phyloP scores from a whole-genome alignment of 2,888 invertebrate species.

The Chymomyza amoena region DNA sequence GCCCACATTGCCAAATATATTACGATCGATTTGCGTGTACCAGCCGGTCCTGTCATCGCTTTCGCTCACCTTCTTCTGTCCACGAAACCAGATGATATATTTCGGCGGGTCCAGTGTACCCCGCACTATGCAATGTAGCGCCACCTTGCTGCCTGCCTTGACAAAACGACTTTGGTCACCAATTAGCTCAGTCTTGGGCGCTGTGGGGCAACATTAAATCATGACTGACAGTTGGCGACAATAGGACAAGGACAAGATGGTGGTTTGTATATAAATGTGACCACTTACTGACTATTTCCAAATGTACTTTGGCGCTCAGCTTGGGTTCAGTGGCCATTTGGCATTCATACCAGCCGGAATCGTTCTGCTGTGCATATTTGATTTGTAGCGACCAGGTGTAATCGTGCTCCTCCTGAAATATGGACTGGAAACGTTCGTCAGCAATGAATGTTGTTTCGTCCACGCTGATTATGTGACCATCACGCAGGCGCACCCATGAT shows the following conservation, averaged over 20 bases:
- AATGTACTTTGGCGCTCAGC: conserved; percentile 93
- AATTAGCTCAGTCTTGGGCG: conserved; percentile 93
- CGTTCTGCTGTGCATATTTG: conserved; percentile 91
- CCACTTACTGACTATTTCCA: conserved; percentile 92
- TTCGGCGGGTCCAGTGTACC: conserved; percentile 93
- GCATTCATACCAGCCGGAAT: conserved; percentile 94
- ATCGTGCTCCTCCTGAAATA: conserved; percentile 87
- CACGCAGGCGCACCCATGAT: conserved; percentile 92
- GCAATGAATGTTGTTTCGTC: conserved; percentile 91
- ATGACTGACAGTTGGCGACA: not conserved
- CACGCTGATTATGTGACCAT: conserved; percentile 93
- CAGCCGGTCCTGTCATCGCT: conserved; percentile 75
- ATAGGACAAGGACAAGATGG: not conserved
- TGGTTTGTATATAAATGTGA: not conserved
- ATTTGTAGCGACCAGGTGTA: conserved; percentile 92
- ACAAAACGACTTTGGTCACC: conserved; percentile 94
- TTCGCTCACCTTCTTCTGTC: conserved; percentile 75
- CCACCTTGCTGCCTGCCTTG: conserved; percentile 92
- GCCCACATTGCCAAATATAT: conserved; percentile 74
- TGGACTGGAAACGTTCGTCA: conserved; percentile 94
- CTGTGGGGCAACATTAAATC: conserved; percentile 80
- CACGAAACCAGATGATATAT: conserved; percentile 95
- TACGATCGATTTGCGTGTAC: conserved; percentile 77
- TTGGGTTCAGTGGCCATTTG: conserved; percentile 96
- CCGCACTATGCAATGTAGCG: conserved; percentile 92